phyloP scores from a whole-genome alignment of 2,888 invertebrate species.

The Phymatocera aterrima region DNA sequence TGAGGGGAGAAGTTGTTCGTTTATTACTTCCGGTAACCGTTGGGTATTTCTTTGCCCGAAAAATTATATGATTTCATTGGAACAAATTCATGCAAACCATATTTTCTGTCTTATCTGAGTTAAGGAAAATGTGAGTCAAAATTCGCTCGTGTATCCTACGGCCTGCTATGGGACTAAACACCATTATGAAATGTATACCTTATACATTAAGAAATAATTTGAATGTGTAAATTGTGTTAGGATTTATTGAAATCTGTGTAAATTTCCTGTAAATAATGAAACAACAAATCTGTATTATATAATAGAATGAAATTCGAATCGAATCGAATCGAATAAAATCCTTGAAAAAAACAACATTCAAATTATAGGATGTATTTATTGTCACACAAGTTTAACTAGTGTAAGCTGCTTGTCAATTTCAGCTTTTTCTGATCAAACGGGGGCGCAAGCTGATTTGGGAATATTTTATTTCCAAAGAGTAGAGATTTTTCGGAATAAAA shows the following conservation, averaged over 20 bases:
- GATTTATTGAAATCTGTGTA: constrained; percentile 42
- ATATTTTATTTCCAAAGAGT: background rate
- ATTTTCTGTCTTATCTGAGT: too few species aligned
- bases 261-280: constrained; percentile 45
- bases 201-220: background rate
- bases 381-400: constrained; percentile 10
- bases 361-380: constrained; percentile 9
- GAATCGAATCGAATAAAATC: constrained; percentile 7
- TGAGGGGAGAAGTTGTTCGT: background rate
- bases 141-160: background rate
- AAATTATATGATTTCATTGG: too few species aligned
- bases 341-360: background rate
- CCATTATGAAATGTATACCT: background rate
- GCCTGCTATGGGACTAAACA: background rate
- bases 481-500: background rate
- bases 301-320: constrained; percentile 4
- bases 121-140: background rate
- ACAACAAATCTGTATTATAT: constrained; percentile 29
- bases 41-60: background rate
- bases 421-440: constrained; percentile 33
- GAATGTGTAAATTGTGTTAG: constrained; percentile 26
- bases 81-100: background rate
- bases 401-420: constrained; percentile 44
- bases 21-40: background rate
- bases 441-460: background rate